Conservation (phyloP, 2,113 vertebrate species). For the Camelus dromedarius region DNA sequence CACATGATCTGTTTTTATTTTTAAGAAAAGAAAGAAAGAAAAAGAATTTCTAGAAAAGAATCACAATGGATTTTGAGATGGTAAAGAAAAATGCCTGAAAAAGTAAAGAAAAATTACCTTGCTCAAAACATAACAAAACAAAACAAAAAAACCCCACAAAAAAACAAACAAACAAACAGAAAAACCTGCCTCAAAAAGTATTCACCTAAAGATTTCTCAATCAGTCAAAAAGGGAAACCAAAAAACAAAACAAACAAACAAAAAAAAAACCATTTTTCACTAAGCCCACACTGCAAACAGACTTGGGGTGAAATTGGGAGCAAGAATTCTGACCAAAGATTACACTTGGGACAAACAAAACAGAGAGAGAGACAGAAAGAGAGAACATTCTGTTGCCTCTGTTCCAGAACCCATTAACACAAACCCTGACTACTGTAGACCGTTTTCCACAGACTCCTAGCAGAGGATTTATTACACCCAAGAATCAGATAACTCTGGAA, state of each 20-base stretch:
- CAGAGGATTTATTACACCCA: slow-evolving; percentile 28
- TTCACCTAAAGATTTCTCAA: not conserved
- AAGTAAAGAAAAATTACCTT: not conserved
- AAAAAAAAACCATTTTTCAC: not conserved
- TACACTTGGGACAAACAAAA: slow-evolving; percentile 42
- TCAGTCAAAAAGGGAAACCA: not conserved
- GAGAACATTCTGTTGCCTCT: slow-evolving; percentile 21
- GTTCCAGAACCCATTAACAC: not conserved
- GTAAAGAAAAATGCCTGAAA: not conserved
- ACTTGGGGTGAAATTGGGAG: not conserved
- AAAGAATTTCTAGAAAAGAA: not conserved
- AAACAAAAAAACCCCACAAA: too few species aligned
- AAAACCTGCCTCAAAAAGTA: not conserved
- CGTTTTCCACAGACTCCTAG: slow-evolving; percentile 57
- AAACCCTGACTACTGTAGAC: slow-evolving; percentile 7
- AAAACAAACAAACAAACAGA: not conserved
- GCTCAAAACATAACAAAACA: not conserved
- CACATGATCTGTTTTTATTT: slow-evolving; percentile 39
- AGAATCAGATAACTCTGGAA: slow-evolving; percentile 48
- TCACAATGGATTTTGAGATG: not conserved
- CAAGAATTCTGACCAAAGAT: slow-evolving; percentile 60
- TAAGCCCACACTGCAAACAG: not conserved
- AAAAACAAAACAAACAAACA: not conserved
- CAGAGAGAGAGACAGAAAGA: not conserved
- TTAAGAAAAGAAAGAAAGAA: not conserved